Evolutionary conservation across 2,113 vertebrate genomes (phyloP), one percentile per base, ranked within the genome.

Genomic region (Gasterosteus aculeatus): DNA sequence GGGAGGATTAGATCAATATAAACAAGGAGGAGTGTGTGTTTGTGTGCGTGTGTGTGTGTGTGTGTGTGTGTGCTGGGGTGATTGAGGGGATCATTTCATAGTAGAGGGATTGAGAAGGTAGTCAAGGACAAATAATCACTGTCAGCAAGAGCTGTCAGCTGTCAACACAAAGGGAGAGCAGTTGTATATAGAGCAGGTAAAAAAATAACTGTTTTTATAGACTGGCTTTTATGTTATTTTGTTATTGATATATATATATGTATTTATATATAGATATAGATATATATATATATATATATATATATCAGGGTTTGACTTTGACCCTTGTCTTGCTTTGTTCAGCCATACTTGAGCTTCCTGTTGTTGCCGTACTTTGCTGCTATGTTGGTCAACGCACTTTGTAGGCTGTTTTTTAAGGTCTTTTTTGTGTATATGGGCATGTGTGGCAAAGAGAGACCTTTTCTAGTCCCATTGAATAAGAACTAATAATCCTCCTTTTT

Each of bases 81-180:
- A 87, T 82, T 80, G 79, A 82, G 58, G 77, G 87, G 89, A 91
- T 92, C 82, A 86, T 75, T 85, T 89, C 59, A 76, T 82, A 88
- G 75, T 78, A 82, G 73, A 71, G 83, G 75, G 83, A 85, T 88
- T 87, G 85, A 85, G 81, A 75, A 81, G 62, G 70, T 80, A 70
- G 86, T 81, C 80, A 85, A 91, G 84, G 84, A 91, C 86, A 87
- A 81, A 89, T 77, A 88, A 91, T 93, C 87, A 89, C 86, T 86
- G 53, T 33, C 85, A 80, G 83, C 86, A 64, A 82, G 81, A 87
- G 85, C 91, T 89, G 84, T 92, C 90, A 93, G 92, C 91, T 89
- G 88, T 88, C 86, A 79, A 92, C 84, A 90, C 89, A 83, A 66
- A 89, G 72, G 80, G 85, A 89, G 87, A 89, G 85, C 81, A 85